These are phyloP conservation scores for Polylopha cassiicola DNA, from an alignment of 2,888 invertebrate genomes.

Conservation along the genomic window DNA sequence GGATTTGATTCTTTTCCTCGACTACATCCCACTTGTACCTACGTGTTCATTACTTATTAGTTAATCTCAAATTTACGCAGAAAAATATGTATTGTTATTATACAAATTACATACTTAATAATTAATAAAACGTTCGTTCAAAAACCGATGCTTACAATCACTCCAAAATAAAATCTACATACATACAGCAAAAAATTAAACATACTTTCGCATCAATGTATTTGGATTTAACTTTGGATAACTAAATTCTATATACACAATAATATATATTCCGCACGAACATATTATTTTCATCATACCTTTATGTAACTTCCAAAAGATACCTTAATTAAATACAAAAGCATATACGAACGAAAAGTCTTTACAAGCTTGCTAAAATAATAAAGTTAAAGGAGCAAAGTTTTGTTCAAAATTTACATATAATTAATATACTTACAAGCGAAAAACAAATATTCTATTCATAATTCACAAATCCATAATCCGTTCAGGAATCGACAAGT, in stretches of 20 bases:
- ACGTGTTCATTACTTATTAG: too few relatives aligned
- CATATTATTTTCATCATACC: slow-evolving; percentile 36
- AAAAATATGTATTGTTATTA: too few relatives aligned
- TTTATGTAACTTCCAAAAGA: too few relatives aligned
- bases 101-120: too few relatives aligned
- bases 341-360: slow-evolving; percentile 53
- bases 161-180: slow-evolving; percentile 46
- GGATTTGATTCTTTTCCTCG: too few relatives aligned
- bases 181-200: slow-evolving; percentile 44
- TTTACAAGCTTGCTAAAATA: slow-evolving; percentile 61
- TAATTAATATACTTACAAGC: slow-evolving; percentile 67
- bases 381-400: slow-evolving; percentile 43
- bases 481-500: slow-evolving; percentile 38
- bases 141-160: slow-evolving; percentile 43
- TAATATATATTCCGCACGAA: slow-evolving; percentile 49
- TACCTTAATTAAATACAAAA: slow-evolving; percentile 45
- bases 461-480: slow-evolving; percentile 45
- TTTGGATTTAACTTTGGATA: slow-evolving; percentile 70
- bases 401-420: slow-evolving; percentile 72
- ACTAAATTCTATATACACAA: slow-evolving; percentile 73
- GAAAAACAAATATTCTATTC: slow-evolving; percentile 49
- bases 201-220: slow-evolving; percentile 56
- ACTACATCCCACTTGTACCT: too few relatives aligned
- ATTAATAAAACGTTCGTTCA: slow-evolving; percentile 38
- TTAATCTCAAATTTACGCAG: too few relatives aligned